phyloP scores from a whole-genome alignment of 2,797 vertebrate species.

The Propithecus perrieri region DNA sequence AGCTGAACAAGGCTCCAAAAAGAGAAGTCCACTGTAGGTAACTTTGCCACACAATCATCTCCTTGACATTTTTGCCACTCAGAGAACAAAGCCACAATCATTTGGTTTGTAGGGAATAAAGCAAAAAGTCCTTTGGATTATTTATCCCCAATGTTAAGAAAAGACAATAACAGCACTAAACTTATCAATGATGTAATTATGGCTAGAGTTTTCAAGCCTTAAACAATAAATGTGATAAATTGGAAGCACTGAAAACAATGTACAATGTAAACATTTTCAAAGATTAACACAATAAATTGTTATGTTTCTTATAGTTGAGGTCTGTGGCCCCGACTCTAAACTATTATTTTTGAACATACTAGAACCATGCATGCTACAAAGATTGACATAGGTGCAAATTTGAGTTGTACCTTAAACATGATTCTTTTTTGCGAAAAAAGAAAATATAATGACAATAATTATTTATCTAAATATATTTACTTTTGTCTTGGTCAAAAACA shows the following conservation, averaged over 20 bases:
- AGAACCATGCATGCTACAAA: background rate
- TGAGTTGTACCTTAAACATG: background rate
- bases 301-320: background rate
- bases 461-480: background rate
- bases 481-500: background rate
- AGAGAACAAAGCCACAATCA: background rate
- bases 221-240: background rate
- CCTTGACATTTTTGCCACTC: background rate
- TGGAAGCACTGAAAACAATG: background rate
- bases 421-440: background rate
- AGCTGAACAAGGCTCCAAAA: background rate
- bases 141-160: background rate
- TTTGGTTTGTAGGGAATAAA: background rate
- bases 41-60: background rate
- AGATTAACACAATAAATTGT: background rate
- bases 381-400: background rate
- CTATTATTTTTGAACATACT: background rate
- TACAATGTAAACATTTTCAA: background rate
- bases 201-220: background rate
- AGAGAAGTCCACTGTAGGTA: background rate
- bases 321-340: background rate
- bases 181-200: background rate
- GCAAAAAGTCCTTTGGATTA: background rate
- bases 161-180: background rate
- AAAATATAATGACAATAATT: background rate